Conservation (phyloP, 2,113 vertebrate genomes). For the Tyrannus savana region DNA sequence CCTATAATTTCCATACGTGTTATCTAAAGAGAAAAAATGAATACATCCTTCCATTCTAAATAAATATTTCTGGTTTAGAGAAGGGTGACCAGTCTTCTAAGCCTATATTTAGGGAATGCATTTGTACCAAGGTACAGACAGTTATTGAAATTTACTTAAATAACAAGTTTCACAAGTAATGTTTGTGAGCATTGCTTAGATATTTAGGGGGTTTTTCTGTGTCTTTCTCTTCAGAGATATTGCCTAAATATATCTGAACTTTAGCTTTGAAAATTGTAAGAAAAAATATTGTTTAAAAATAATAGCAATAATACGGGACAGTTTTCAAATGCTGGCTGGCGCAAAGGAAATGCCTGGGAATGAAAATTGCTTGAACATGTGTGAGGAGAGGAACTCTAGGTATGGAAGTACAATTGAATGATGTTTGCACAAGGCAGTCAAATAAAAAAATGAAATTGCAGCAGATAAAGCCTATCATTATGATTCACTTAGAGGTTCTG, state of each 20-base stretch:
- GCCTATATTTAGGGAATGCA: not conserved
- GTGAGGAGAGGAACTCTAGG: not conserved
- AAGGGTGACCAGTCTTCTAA: not conserved
- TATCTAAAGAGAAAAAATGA: not conserved
- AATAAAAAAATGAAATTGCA: not conserved
- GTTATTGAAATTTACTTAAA: not conserved
- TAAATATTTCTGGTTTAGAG: not conserved
- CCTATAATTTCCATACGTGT: not conserved
- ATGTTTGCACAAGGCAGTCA: not conserved
- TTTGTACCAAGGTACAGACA: not conserved
- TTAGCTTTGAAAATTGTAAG: not conserved
- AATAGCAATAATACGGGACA: not conserved
- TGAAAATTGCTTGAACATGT: not conserved
- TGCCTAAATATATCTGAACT: not conserved
- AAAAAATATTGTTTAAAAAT: not conserved
- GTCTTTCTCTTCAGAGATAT: not conserved
- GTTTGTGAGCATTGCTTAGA: not conserved
- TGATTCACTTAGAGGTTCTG: not conserved
- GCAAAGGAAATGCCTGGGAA: not conserved
- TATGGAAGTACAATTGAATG: not conserved
- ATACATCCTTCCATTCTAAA: not conserved
- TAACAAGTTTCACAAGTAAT: not conserved
- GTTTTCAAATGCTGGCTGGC: not conserved
- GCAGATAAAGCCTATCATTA: not conserved
- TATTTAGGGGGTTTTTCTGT: rapidly evolving